Evolutionary conservation across 1,140 invertebrate species (phyloP), one percentile per base, ranked within the genome.

Genomic region (Ectropis grisescens): DNA sequence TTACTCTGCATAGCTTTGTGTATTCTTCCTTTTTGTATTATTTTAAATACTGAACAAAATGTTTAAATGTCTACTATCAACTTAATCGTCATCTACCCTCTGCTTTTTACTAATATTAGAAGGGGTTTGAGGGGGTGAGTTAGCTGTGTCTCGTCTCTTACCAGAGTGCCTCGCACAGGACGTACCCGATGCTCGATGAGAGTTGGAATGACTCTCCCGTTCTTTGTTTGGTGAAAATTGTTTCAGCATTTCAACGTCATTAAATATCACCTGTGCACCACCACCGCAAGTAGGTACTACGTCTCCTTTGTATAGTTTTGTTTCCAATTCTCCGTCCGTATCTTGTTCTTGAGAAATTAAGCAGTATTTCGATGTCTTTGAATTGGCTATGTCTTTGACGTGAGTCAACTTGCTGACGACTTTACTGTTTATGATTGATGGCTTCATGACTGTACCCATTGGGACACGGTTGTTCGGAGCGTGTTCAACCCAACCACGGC

Each of bases 251-350:
- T 99, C 97, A 1, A 99, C 91, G 76, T 98, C 97, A 50, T 94
- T 93, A 56, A 98, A 98, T 13, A 98, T 90, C 0, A 99, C 95
- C 62, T 98, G 94, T 1, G 94, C 92, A 0, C 97, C 97, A 5
- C 97, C 97, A 9, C 92, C 92, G 39, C 90, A 90, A 1, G 97
- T 98, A 7, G 94, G 94, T 9, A 98, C 85, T 14, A 98, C 91
- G 72, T 98, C 93, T 26, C 90, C 96, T 86, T 98, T 99, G 55
- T 94, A 94, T 23, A 98, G 59, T 56, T 93, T 93, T 0, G 96
- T 98, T 79, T 96, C 93, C 1, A 99, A 74, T 67, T 97, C 94
- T 0, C 96, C 97, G 55, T 93, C 90, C 0, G 91, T 90, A 67
- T 98, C 95, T 24, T 92, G 89, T 48, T 95, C 91, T 80, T 98